phyloP scores from a whole-genome alignment of 2,113 vertebrate species.

The Physeter macrocephalus region DNA sequence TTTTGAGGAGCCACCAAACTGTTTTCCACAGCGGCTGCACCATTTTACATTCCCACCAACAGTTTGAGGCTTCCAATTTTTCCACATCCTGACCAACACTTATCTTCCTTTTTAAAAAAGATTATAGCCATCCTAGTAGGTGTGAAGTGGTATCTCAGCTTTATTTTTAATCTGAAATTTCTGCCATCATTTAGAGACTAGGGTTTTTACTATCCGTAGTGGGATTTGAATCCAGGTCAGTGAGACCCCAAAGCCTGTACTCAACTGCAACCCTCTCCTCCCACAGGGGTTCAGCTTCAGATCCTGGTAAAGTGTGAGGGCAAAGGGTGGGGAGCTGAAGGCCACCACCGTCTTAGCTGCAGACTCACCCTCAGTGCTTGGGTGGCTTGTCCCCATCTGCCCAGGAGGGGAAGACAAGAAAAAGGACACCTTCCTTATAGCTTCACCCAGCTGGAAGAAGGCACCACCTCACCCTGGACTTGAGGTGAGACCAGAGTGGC shows the following conservation, averaged over 20 bases:
- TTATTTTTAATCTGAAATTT: not conserved
- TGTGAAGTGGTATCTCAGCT: not conserved
- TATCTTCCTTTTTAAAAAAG: not conserved
- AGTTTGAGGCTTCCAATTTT: not conserved
- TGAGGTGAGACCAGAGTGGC: not conserved
- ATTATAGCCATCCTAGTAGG: too few relatives aligned
- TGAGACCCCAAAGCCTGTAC: not conserved
- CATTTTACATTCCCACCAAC: not conserved
- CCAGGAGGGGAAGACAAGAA: not conserved
- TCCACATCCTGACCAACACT: not conserved
- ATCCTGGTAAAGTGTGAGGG: not conserved
- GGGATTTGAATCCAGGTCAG: not conserved
- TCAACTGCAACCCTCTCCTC: not conserved
- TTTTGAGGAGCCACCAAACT: not conserved
- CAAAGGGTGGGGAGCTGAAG: not conserved
- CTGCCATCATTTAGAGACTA: not conserved
- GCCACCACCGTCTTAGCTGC: not conserved
- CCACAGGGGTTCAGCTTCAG: not conserved
- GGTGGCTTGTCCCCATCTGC: not conserved
- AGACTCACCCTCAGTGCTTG: not conserved
- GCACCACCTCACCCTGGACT: not conserved
- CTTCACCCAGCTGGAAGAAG: not conserved
- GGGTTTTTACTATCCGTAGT: not conserved
- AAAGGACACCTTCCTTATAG: not conserved
- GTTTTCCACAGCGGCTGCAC: too few relatives aligned